Percentiles rank a stretch among this genome's conserved stretches.
Evolutionary conservation across 2,888 invertebrate genomes (phyloP).

Genomic region (Agrotis puta): DNA sequence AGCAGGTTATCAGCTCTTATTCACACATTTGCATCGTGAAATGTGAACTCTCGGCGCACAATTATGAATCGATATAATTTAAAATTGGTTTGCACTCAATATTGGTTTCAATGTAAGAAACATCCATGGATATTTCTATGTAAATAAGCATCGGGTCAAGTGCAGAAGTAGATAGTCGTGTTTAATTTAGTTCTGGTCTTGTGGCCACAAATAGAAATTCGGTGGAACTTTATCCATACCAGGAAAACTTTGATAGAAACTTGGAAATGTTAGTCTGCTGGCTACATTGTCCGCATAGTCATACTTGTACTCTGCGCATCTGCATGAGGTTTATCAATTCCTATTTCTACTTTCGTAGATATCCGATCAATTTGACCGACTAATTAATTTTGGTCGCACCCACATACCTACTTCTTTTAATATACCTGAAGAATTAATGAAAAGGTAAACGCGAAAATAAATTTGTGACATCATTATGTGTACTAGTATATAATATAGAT

Average conservation of each 20-base stretch:
- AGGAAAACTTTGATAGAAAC: slow-evolving; percentile 62
- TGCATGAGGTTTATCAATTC: slow-evolving; percentile 18
- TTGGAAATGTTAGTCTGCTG: slow-evolving; percentile 54
- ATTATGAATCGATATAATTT: too few relatives aligned
- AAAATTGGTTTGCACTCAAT: too few relatives aligned
- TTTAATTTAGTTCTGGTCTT: slow-evolving; percentile 52
- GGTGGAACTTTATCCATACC: slow-evolving; percentile 50
- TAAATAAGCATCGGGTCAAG: slow-evolving; percentile 14
- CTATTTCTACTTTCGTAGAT: not conserved
- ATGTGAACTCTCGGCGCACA: too few relatives aligned
- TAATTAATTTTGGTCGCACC: not conserved
- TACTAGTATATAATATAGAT: too few relatives aligned
- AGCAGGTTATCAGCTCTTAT: too few relatives aligned
- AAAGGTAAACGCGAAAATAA: too few relatives aligned
- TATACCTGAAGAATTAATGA: too few relatives aligned
- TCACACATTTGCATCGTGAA: too few relatives aligned
- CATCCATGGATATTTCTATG: too few relatives aligned
- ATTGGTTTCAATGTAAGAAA: too few relatives aligned
- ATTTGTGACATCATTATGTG: too few relatives aligned
- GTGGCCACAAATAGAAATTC: slow-evolving; percentile 48
- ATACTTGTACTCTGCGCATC: slow-evolving; percentile 23
- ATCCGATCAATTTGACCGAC: not conserved
- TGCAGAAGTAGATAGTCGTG: slow-evolving; percentile 26
- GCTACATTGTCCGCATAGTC: slow-evolving; percentile 50
- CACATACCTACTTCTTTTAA: not conserved